These are phyloP conservation scores for Brienomyrus longianalis DNA, from an alignment of 2,113 vertebrate genomes.

Conservation along the genomic window DNA sequence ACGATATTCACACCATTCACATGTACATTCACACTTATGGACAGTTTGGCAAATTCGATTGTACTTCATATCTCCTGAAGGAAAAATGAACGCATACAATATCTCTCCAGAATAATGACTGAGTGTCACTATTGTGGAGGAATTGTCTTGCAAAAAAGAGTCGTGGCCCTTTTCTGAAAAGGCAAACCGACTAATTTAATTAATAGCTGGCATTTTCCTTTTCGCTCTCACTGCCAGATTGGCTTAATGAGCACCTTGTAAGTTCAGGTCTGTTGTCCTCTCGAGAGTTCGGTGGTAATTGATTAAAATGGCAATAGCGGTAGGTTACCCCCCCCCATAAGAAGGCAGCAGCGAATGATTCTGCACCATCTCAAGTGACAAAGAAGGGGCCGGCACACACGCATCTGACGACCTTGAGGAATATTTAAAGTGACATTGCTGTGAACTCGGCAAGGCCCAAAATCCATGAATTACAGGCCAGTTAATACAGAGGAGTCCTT, in stretches of 20 bases:
- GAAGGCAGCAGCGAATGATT: not conserved
- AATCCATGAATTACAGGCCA: conserved; percentile 19
- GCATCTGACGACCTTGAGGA: conserved; percentile 9
- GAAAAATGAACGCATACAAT: not conserved
- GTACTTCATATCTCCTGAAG: not conserved
- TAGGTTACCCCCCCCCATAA: not conserved
- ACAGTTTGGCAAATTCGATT: not conserved
- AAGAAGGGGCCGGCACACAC: no score
- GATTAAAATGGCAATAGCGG: not conserved
- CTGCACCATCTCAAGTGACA: not conserved
- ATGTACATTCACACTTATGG: not conserved
- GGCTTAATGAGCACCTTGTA: not conserved
- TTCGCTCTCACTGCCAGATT: not conserved
- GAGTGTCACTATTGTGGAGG: not conserved
- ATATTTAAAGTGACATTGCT: conserved; percentile 12
- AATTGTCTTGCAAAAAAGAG: not conserved
- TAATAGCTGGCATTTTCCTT: not conserved
- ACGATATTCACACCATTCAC: not conserved
- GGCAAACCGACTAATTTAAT: not conserved
- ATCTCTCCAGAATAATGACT: not conserved
- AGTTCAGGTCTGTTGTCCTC: not conserved
- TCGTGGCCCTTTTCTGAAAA: not conserved
- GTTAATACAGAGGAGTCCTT: conserved; percentile 11
- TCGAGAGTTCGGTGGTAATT: not conserved
- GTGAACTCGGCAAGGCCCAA: conserved; percentile 3